A percentile compares a stretch with the other conserved stretches of the same genome.
These are phyloP conservation scores for Drosophila kokeensis DNA, from an alignment of 2,888 invertebrate species.

Conservation along the genomic window DNA sequence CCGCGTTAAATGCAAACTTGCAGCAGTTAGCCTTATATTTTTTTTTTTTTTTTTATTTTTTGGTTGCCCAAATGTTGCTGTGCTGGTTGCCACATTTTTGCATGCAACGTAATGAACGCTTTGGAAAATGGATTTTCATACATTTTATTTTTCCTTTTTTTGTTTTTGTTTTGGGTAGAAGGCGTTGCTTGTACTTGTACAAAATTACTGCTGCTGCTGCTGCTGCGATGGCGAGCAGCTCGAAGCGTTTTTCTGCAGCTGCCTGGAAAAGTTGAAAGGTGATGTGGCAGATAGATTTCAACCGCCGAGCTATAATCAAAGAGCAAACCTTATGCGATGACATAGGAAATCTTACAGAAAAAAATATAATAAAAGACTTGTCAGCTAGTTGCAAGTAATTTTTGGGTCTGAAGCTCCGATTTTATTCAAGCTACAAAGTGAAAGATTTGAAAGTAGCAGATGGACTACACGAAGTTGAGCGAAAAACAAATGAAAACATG, in stretches of 20 bases:
- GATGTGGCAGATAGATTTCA: conserved; percentile 59
- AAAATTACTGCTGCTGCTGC: conserved; percentile 43
- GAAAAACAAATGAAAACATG: not conserved
- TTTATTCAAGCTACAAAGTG: not conserved
- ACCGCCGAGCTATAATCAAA: conserved; percentile 41
- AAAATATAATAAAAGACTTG: not conserved
- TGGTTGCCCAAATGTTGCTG: conserved; percentile 63
- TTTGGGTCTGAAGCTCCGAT: not conserved
- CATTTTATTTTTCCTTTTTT: conserved; percentile 14
- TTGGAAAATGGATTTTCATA: conserved; percentile 64
- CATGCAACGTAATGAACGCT: conserved; percentile 64
- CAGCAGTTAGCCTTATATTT: conserved; percentile 63
- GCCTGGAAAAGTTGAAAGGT: conserved; percentile 61
- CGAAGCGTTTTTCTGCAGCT: conserved; percentile 51
- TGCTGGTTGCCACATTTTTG: conserved; percentile 67
- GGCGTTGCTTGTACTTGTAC: conserved; percentile 70
- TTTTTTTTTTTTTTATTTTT: conserved; percentile 12
- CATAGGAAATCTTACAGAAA: not conserved
- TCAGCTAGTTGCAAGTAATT: not conserved
- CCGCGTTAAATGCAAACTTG: conserved; percentile 81
- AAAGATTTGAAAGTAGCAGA: not conserved
- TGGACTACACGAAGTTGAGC: not conserved
- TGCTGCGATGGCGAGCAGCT: conserved; percentile 44
- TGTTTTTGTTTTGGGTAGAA: conserved; percentile 53
- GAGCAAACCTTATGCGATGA: conserved; percentile 18